Percentiles rank a stretch among this genome's conserved stretches.
phyloP scores from a whole-genome alignment of 2,888 invertebrate genomes.

The Caprella mutica region DNA sequence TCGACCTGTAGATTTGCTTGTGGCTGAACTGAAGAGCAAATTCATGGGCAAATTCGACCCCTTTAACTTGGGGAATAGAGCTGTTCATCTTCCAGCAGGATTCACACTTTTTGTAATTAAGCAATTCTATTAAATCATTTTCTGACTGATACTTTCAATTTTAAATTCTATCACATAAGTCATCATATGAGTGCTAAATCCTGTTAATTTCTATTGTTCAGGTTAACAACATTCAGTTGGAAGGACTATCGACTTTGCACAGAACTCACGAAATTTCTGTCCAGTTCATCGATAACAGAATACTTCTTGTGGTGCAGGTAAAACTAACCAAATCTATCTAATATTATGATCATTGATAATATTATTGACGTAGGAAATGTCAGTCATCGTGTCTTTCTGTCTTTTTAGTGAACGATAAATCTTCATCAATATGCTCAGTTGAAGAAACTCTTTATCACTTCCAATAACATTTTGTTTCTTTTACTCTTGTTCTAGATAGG shows the following conservation, averaged over 20 bases:
- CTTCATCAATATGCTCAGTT: no score
- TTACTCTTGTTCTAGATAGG: slow-evolving; percentile 15
- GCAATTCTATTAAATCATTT: no score
- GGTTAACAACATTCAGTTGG: slow-evolving; percentile 15
- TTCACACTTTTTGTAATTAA: neutral
- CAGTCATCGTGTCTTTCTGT: no score
- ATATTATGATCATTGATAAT: no score
- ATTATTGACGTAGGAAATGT: no score
- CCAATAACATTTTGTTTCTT: neutral
- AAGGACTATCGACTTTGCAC: slow-evolving; percentile 16
- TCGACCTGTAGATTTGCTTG: neutral
- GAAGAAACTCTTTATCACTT: no score
- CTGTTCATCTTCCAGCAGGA: neutral
- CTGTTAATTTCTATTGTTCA: neutral
- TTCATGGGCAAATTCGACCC: neutral
- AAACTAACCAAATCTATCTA: no score
- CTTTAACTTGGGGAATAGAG: neutral
- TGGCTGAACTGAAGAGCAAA: neutral
- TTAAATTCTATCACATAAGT: neutral
- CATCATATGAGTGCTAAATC: no score
- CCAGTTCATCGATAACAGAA: slow-evolving; percentile 21
- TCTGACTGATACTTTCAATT: no score
- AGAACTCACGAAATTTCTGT: slow-evolving; percentile 17
- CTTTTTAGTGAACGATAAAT: no score
- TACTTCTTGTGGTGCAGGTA: slow-evolving; percentile 22